Evolutionary conservation across 2,888 invertebrate genomes (phyloP).

Genomic region (Atherix ibis): DNA sequence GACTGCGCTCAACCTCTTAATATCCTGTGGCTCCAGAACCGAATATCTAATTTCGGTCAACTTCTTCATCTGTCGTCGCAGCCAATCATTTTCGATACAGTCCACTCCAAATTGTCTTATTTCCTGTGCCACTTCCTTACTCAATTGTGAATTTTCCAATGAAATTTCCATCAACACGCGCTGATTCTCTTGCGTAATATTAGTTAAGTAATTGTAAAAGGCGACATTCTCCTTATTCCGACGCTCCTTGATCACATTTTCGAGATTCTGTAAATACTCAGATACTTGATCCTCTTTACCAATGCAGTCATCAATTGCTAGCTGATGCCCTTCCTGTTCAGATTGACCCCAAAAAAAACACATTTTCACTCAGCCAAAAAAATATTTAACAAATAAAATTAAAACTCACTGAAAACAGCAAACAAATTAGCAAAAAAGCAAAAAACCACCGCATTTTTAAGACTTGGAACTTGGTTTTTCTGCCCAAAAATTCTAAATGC

Average conservation of each 20-base stretch:
- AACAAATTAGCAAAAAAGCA: too few species aligned
- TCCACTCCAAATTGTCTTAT: conserved; percentile 46
- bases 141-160: conserved; percentile 18
- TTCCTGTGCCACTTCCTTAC: conserved; percentile 22
- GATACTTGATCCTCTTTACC: too few species aligned
- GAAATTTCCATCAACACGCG: conserved; percentile 27
- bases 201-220: conserved; percentile 53
- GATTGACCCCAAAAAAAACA: too few species aligned
- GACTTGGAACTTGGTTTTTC: too few species aligned
- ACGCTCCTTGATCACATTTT: conserved; percentile 3
- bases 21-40: conserved; percentile 50
- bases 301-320: too few species aligned
- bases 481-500: too few species aligned
- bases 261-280: conserved; percentile 4
- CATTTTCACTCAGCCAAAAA: too few species aligned
- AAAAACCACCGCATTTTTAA: too few species aligned
- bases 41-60: conserved; percentile 53
- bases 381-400: too few species aligned
- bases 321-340: too few species aligned
- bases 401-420: too few species aligned
- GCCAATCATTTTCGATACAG: conserved; percentile 45
- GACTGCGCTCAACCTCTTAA: conserved; percentile 41
- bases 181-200: conserved; percentile 57
- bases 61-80: conserved; percentile 57
- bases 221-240: conserved; percentile 20